Conservation (phyloP, 2,797 vertebrate species). For the Cygnus olor region DNA sequence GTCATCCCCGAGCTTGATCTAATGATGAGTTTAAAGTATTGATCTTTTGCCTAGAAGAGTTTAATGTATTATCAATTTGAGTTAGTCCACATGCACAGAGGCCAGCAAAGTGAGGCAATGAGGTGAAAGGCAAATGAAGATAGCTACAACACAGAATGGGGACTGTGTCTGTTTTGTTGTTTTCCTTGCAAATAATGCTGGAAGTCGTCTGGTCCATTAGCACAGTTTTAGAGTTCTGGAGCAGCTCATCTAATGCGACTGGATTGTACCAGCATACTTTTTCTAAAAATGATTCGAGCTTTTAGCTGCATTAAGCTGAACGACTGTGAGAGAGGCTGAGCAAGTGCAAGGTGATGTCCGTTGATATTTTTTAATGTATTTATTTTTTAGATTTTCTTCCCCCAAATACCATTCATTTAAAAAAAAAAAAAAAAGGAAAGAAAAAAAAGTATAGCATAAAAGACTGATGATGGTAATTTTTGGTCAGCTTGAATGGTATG, state of each 20-base stretch:
- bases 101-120: not conserved
- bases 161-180: not conserved
- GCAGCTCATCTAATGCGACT: rapidly evolving
- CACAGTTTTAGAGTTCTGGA: not conserved
- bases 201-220: not conserved
- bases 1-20: not conserved
- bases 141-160: not conserved
- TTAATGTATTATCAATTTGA: not conserved
- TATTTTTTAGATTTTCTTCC: not conserved
- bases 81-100: not conserved
- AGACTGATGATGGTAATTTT: not conserved
- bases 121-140: not conserved
- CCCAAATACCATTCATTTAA: not conserved
- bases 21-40: too few species aligned
- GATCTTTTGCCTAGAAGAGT: not conserved
- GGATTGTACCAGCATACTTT: not conserved
- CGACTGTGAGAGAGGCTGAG: not conserved
- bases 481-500: not conserved
- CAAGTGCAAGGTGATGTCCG: not conserved
- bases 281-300: not conserved
- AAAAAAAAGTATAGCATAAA: not conserved
- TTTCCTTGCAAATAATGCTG: not conserved
- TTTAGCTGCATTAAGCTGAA: not conserved
- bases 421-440: not conserved
- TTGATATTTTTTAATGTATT: too few species aligned